Conservation (phyloP, 37 sponge, comb jelly and placozoan species). For the Corticium candelabrum region DNA sequence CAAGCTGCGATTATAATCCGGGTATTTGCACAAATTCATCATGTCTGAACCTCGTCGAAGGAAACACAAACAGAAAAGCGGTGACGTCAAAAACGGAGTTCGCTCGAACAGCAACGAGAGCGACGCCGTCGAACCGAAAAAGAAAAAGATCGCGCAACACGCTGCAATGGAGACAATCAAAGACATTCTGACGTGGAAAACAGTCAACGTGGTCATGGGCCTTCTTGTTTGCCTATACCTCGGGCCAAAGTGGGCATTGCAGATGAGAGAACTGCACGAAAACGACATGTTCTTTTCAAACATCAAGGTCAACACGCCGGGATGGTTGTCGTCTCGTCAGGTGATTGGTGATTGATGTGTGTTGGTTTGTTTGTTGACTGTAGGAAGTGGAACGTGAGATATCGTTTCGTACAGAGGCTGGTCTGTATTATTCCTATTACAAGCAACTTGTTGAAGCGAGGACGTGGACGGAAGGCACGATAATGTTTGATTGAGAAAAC, state of each 20-base stretch:
- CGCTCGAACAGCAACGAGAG: neutral
- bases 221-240: neutral
- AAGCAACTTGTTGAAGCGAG: constrained; percentile 35
- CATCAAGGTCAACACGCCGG: neutral
- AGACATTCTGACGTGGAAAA: neutral
- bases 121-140: neutral
- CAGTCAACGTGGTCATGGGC: neutral
- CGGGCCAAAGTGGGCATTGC: neutral
- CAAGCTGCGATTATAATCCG: too few species aligned
- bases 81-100: too few species aligned
- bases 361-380: neutral
- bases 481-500: neutral
- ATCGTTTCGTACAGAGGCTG: constrained; percentile 46
- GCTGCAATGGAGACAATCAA: neutral
- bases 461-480: constrained; percentile 20
- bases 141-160: neutral
- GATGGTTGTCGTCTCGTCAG: too few species aligned
- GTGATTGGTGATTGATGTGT: too few species aligned
- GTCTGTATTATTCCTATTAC: constrained; percentile 48
- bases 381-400: constrained; percentile 43
- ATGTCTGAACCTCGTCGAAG: too few species aligned
- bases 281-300: neutral
- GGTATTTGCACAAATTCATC: too few species aligned
- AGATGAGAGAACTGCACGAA: neutral
- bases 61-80: too few species aligned